Evolutionary conservation across 2,113 vertebrate genomes (phyloP), one percentile per base, ranked within the genome.

Genomic region (Anolis sagrei): DNA sequence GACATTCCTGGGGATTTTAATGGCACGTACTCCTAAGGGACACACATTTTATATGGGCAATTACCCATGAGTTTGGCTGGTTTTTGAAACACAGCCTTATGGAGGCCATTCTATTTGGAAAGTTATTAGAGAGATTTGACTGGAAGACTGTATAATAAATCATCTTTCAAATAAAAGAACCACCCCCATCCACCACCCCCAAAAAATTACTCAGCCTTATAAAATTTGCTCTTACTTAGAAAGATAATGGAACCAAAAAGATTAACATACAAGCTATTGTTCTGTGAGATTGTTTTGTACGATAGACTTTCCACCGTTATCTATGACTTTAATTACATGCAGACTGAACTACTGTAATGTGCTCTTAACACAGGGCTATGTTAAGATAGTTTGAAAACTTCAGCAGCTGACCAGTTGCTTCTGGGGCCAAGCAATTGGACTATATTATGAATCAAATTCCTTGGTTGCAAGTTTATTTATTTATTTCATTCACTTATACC

Each of bases 1-100:
- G 19, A 32, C 79, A 75, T 81, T 86, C 61, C n/a, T n/a, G 75
- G 79, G n/a, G 61, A 84, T 84, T 77, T 84, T 68, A 84, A 77
- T 66, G 61, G 77, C 64, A 74, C 13, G 1, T 48, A 64, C 8
- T n/a, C 54, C 36, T 32, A 49, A 51, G 61, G 58, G 84, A 81
- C 36, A 51, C 18, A 54, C 64, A 6, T 79, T 86, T 32, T n/a
- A 4, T 58, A 75, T 27, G 61, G 29, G 8, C 72, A 75, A 32
- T 29, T 44, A 29, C 64, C 10, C 78, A 80, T 74, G 21, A 51
- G 36, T 32, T 14, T 64, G 39, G 32, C n/a, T 66, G 39, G 66
- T 79, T 85, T 27, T 80, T 66, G 36, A 73, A 86, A 61, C 29
- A 62, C 29, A 86, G 34, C 23, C 11, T 6, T 8, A 69, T 77